These are phyloP conservation scores for Ceratotherium simum DNA, from an alignment of 2,113 vertebrate species.

Conservation along the genomic window DNA sequence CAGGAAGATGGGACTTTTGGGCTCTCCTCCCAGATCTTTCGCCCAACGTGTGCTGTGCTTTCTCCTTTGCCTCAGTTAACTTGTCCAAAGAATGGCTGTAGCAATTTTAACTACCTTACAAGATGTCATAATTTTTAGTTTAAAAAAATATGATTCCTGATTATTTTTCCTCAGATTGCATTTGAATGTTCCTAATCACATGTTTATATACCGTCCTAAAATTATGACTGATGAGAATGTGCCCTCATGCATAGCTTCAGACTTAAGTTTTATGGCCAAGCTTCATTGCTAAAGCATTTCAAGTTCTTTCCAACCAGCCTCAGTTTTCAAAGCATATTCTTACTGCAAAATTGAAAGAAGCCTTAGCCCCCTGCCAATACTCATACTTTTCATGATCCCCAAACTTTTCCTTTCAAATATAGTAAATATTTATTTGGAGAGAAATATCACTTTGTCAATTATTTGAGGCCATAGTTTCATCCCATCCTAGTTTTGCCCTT, in stretches of 20 bases:
- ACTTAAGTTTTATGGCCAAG: neutral
- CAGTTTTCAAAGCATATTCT: neutral
- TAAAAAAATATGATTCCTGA: neutral
- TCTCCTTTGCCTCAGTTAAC: constrained; percentile 4
- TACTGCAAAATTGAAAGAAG: constrained; percentile 1
- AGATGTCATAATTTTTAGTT: neutral
- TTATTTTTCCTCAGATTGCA: neutral
- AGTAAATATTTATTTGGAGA: constrained; percentile 38
- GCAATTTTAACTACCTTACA: constrained; percentile 28
- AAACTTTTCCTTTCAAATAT: constrained; percentile 18
- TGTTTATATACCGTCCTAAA: neutral
- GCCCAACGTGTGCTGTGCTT: neutral
- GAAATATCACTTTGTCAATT: constrained; percentile 31
- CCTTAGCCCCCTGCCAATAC: neutral
- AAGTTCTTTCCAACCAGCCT: neutral
- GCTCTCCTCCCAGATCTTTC: neutral
- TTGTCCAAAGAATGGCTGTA: constrained; percentile 40
- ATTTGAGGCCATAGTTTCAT: constrained; percentile 14
- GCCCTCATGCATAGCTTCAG: neutral
- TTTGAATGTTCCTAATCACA: neutral
- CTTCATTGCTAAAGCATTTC: neutral
- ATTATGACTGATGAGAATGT: neutral
- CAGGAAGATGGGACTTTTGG: constrained; percentile 41
- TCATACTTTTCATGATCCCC: neutral
- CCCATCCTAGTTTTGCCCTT: neutral